Evolutionary conservation across 30 jellyfish, hydroid and myxozoan genomes (phyloP), one percentile per base, ranked within the genome.

Genomic region (Pseudorhiza aurosa): DNA sequence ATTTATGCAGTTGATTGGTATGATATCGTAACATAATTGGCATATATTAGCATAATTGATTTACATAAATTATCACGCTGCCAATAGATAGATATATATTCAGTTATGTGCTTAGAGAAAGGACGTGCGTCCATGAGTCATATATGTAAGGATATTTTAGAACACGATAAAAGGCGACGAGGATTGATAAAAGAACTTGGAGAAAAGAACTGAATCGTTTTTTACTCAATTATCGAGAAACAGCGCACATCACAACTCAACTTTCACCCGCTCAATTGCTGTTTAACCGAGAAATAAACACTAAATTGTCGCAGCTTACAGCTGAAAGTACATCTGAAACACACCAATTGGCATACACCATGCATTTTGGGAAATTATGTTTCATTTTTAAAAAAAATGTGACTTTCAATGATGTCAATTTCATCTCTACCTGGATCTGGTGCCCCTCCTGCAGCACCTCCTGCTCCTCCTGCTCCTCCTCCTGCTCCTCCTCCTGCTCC

Each of bases 401-500:
- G 51, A n/a, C 40, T 8, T 24, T 39, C 18, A 26, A 18, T 1
- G 0, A 4, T 2, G 6, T 14, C 11, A 32, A 0, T 2, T 19
- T 19, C 7, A 2, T 4, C 27, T 45, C 32, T 73, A 73, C 86
- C 86, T 43, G 86, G 86, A 31, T 37, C 56, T 51, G 86, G 86
- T 35, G 86, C 86, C 3, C 68, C 68, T 17, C 68, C 90, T 17
- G 71, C 82, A 59, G 90, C 93, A 2, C 74, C 75, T 28, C 85
- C 90, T 12, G 72, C 94, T 24, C 94, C 96, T 17, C 82, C 83
- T 5, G 50, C 93, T 1, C 83, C 87, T 0, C 62, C 93, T 27
- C 74, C 84, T 8, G 87, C 96, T 15, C 87, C 96, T 5, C 77
- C 95, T 8, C 88, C 88, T 2, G 64, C 82, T 21, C 75, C 95